Evolutionary conservation across 2,113 vertebrate genomes (phyloP).

Genomic region (Brachypteracias leptosomus): DNA sequence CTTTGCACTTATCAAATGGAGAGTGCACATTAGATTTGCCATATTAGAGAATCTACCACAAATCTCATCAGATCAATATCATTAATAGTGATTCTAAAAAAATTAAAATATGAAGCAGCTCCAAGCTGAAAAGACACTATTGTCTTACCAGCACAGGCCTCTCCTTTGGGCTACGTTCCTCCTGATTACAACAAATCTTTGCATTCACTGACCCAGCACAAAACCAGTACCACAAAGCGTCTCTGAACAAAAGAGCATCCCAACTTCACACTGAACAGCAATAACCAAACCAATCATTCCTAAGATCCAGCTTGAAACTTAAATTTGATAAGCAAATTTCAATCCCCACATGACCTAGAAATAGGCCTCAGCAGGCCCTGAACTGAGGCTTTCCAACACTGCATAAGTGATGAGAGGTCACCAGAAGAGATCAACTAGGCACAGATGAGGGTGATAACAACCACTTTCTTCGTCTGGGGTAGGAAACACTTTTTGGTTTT

Average conservation of each 20-base stretch:
- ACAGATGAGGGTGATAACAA: rapidly evolving
- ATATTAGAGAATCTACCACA: neutral
- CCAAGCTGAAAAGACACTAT: neutral
- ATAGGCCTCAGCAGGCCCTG: neutral
- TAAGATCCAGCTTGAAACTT: neutral
- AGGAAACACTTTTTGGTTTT: neutral
- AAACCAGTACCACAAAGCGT: neutral
- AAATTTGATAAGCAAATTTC: neutral
- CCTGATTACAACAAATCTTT: neutral
- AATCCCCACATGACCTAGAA: neutral
- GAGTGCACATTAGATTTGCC: neutral
- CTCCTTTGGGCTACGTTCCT: neutral
- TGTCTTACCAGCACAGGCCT: neutral
- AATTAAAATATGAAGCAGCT: neutral
- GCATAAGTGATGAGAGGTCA: rapidly evolving
- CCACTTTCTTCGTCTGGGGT: neutral
- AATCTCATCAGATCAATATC: neutral
- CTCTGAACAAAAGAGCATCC: neutral
- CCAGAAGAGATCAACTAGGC: neutral
- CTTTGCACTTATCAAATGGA: neutral
- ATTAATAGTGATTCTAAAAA: neutral
- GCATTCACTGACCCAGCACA: neutral
- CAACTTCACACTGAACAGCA: neutral
- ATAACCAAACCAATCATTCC: neutral
- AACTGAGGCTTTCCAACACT: neutral